Evolutionary conservation across 2,888 invertebrate genomes (phyloP).

Genomic region (Drosophila borealis): DNA sequence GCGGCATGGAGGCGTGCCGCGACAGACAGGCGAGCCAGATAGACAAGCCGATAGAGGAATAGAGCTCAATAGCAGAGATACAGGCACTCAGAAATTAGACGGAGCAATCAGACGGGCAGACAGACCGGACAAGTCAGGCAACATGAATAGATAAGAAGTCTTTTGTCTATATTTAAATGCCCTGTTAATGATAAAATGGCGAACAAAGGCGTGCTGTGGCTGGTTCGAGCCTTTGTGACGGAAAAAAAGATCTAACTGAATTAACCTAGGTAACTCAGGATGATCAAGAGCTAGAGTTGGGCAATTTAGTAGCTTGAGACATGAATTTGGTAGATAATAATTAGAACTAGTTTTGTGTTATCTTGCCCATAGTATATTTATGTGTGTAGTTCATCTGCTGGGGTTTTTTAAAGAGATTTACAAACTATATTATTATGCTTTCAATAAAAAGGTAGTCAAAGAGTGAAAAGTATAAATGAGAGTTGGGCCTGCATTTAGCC

Average conservation of each 20-base stretch:
- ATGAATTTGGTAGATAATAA: no score
- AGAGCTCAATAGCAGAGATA: slow-evolving; percentile 26
- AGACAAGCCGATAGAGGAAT: slow-evolving; percentile 36
- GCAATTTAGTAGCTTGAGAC: neutral
- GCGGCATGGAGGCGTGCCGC: slow-evolving; percentile 18
- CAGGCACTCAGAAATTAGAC: slow-evolving; percentile 38
- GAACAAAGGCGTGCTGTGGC: neutral
- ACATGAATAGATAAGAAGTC: slow-evolving; percentile 41
- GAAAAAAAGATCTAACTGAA: neutral
- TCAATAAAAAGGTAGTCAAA: no score
- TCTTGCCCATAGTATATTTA: no score
- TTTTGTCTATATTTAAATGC: slow-evolving; percentile 16
- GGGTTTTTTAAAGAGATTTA: no score
- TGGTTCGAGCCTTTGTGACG: neutral
- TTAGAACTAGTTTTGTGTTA: no score
- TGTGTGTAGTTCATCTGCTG: no score
- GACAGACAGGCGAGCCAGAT: slow-evolving; percentile 43
- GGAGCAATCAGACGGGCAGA: slow-evolving; percentile 16
- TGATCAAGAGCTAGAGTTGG: neutral
- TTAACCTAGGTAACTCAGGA: neutral
- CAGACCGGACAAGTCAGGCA: slow-evolving; percentile 29
- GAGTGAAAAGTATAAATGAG: no score
- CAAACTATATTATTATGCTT: no score
- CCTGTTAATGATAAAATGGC: slow-evolving; percentile 1
- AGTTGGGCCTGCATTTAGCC: no score